Conservation (phyloP, 2,888 invertebrate species). For the Diachrysia chrysitis region DNA sequence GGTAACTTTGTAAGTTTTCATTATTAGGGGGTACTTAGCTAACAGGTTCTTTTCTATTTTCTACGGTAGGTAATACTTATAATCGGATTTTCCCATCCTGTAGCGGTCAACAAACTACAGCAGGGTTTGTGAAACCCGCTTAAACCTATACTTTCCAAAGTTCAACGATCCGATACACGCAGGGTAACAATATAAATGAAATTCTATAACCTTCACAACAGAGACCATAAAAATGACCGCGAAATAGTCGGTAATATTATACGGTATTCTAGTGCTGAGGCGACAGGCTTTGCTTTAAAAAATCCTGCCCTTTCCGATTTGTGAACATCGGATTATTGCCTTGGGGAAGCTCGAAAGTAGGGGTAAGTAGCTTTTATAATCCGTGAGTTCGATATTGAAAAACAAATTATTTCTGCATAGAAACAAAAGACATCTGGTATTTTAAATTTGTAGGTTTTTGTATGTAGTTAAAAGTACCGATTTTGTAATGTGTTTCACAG, state of each 20-base stretch:
- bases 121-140: slow-evolving; percentile 53
- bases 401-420: background rate
- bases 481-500: too few species aligned
- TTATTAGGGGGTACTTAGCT: background rate
- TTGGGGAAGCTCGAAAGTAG: slow-evolving; percentile 1
- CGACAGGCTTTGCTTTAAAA: background rate
- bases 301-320: slow-evolving; percentile 2
- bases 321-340: background rate
- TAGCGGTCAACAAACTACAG: slow-evolving; percentile 51
- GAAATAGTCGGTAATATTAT: slow-evolving; percentile 42
- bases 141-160: slow-evolving; percentile 50
- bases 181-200: slow-evolving; percentile 73
- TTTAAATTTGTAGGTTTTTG: too few species aligned
- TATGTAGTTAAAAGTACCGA: too few species aligned
- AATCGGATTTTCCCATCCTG: slow-evolving; percentile 32
- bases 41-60: slow-evolving; percentile 10
- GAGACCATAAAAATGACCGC: slow-evolving; percentile 53
- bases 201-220: slow-evolving; percentile 61
- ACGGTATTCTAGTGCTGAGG: slow-evolving; percentile 13
- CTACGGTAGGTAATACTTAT: slow-evolving; percentile 19
- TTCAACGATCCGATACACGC: slow-evolving; percentile 71
- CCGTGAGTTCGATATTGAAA: background rate
- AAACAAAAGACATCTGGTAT: background rate
- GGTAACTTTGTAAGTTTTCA: background rate
- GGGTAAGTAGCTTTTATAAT: background rate